These are phyloP conservation scores for Epicauta chinensis DNA, from an alignment of 1,140 invertebrate genomes.

Conservation along the genomic window DNA sequence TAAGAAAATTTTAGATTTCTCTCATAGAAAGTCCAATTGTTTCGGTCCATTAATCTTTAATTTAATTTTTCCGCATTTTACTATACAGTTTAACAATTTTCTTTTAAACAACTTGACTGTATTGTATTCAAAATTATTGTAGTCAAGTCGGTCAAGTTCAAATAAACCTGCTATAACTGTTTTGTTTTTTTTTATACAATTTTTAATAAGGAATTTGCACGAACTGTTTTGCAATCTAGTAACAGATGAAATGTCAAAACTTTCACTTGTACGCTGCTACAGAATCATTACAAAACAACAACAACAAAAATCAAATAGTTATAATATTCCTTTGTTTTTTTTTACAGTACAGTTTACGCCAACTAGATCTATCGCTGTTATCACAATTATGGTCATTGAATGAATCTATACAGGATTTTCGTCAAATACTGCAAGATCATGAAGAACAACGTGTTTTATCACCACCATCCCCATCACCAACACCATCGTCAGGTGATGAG, in stretches of 20 bases:
- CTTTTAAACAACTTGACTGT: too few relatives aligned
- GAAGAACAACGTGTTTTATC: slow-evolving; percentile 52
- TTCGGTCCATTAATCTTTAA: slow-evolving; percentile 6
- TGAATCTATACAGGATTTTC: slow-evolving; percentile 82
- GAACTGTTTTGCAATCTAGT: too few relatives aligned
- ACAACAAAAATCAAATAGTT: too few relatives aligned
- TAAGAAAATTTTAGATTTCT: too few relatives aligned
- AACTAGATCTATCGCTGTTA: slow-evolving; percentile 75
- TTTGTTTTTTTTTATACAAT: too few relatives aligned
- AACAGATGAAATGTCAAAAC: slow-evolving; percentile 8
- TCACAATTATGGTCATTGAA: slow-evolving; percentile 84
- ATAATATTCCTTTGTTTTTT: background rate
- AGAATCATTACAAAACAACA: too few relatives aligned
- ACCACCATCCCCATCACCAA: slow-evolving; percentile 54
- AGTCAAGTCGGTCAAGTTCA: too few relatives aligned
- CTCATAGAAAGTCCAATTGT: background rate
- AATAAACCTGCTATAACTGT: too few relatives aligned
- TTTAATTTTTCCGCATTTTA: too few relatives aligned
- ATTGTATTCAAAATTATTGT: too few relatives aligned
- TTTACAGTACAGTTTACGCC: slow-evolving; percentile 72
- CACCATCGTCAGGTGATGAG: slow-evolving; percentile 53
- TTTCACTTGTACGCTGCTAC: background rate
- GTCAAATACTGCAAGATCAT: slow-evolving; percentile 63
- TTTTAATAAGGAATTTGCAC: too few relatives aligned
- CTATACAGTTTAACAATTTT: too few relatives aligned